Conservation (phyloP, 2,888 invertebrate genomes). For the Diabrotica balteata region DNA sequence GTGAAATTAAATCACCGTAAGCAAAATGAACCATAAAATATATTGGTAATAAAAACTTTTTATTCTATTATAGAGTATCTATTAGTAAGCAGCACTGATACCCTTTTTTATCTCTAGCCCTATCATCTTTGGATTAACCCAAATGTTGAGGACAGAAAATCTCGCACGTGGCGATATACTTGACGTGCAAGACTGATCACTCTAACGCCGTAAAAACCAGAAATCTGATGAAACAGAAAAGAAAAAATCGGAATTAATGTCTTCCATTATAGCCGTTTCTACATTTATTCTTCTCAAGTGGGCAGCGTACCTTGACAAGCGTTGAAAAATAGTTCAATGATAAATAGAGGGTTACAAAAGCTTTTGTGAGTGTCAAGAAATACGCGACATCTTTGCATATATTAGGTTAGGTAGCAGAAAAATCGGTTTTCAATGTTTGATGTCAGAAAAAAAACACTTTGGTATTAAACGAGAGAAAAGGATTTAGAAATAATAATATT, state of each 20-base stretch:
- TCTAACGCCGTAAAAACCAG: slow-evolving; percentile 13
- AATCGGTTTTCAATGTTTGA: too few relatives aligned
- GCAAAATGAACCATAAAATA: too few relatives aligned
- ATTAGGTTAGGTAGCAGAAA: not conserved
- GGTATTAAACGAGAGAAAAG: too few relatives aligned
- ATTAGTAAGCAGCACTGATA: too few relatives aligned
- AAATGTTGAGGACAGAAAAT: slow-evolving; percentile 18
- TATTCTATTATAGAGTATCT: too few relatives aligned
- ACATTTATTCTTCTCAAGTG: slow-evolving; percentile 24
- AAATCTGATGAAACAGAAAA: slow-evolving; percentile 19
- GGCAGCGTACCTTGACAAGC: slow-evolving; percentile 6
- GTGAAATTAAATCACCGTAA: too few relatives aligned
- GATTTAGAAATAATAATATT: too few relatives aligned
- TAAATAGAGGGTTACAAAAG: slow-evolving; percentile 1
- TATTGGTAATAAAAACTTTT: too few relatives aligned
- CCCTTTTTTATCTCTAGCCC: too few relatives aligned
- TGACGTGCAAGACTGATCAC: slow-evolving; percentile 30
- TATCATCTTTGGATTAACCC: slow-evolving; percentile 7
- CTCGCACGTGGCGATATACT: slow-evolving; percentile 26
- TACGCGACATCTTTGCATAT: not conserved
- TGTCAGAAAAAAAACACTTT: too few relatives aligned
- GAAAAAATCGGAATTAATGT: slow-evolving; percentile 26
- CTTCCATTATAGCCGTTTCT: slow-evolving; percentile 20
- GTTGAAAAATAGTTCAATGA: slow-evolving; percentile 21
- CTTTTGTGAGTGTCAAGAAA: not conserved